phyloP scores from a whole-genome alignment of 2,888 invertebrate genomes.

The Saturnia japonica region DNA sequence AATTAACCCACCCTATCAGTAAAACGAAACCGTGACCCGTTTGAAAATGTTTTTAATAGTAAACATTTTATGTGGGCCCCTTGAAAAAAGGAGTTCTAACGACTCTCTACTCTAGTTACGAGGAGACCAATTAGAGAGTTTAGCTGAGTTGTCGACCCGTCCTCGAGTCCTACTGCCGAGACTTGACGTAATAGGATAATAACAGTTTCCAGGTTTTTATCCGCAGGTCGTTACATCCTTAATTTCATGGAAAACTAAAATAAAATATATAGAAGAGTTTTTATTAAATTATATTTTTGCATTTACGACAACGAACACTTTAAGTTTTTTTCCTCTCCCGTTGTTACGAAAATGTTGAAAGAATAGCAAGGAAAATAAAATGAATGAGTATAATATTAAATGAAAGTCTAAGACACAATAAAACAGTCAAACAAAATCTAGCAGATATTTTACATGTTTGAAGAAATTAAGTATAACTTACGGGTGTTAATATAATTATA shows the following conservation, averaged over 20 bases:
- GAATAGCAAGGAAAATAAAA: no score
- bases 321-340: not conserved
- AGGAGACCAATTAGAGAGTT: conserved; percentile 52
- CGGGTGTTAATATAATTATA: no score
- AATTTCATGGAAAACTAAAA: not conserved
- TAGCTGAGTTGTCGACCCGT: conserved; percentile 35
- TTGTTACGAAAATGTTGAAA: not conserved
- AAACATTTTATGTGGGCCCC: conserved; percentile 30
- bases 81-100: conserved; percentile 23
- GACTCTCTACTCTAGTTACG: conserved; percentile 25
- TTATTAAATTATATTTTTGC: not conserved
- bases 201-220: conserved; percentile 25
- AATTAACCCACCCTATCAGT: not conserved
- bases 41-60: not conserved
- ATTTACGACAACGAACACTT: not conserved
- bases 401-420: no score
- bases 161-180: not conserved
- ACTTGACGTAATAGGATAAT: conserved; percentile 29
- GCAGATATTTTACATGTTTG: no score
- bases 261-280: not conserved
- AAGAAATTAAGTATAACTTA: no score
- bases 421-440: no score
- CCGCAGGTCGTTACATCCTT: not conserved
- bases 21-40: conserved; percentile 7
- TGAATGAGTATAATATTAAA: no score